Percentiles rank a stretch among this genome's conserved stretches.
phyloP scores from a whole-genome alignment of 2,888 invertebrate genomes.

The Diaperis boleti region DNA sequence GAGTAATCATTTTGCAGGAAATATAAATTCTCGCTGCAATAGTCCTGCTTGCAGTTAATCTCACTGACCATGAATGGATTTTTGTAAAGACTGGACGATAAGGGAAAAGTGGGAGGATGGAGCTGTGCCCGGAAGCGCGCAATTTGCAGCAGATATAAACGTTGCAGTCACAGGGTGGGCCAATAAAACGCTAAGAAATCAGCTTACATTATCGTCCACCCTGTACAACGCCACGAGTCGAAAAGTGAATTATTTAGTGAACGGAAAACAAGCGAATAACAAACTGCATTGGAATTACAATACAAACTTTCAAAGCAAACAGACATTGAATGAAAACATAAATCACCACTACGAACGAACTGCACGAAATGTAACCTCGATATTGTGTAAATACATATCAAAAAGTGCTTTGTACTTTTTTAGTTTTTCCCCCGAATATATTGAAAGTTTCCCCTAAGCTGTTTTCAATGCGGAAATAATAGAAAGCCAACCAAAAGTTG shows the following conservation, averaged over 20 bases:
- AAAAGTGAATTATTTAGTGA: constrained; percentile 7
- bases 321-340: constrained; percentile 22
- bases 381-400: constrained; percentile 52
- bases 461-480: constrained; percentile 55
- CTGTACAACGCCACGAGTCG: too few relatives aligned
- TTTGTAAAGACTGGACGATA: constrained; percentile 21
- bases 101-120: constrained; percentile 27
- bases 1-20: too few relatives aligned
- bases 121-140: constrained; percentile 15
- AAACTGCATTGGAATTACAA: constrained; percentile 21
- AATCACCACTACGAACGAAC: constrained; percentile 28
- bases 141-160: constrained; percentile 5
- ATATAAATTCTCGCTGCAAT: neutral
- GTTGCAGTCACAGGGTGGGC: too few relatives aligned
- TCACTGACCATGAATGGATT: constrained; percentile 20
- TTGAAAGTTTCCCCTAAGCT: constrained; percentile 56
- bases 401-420: constrained; percentile 55
- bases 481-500: constrained; percentile 44
- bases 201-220: too few relatives aligned
- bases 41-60: constrained; percentile 7
- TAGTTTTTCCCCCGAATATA: constrained; percentile 48
- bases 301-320: constrained; percentile 31
- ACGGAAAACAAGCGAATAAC: constrained; percentile 1
- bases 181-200: too few relatives aligned
- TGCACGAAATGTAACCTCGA: constrained; percentile 33